These are phyloP conservation scores for human DNA, from an alignment of 2,113 vertebrate species.

Conservation along the genomic window GRCh38 chrX:104120501-104121000, in stretches of 20 bases:
- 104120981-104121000: not conserved
- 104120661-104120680: not conserved
- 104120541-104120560: not conserved
- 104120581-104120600: not conserved
- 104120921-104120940: not conserved
- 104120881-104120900: not conserved
- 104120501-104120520: not conserved
- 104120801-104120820: not conserved
- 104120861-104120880: not conserved
- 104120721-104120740: not conserved
- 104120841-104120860: not conserved
- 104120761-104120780: not conserved
- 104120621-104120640: not conserved
- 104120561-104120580: not conserved
- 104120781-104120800: not conserved
- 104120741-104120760: not conserved
- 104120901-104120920: not conserved
- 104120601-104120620: not conserved
- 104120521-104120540: conserved; percentile 1
- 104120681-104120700: not conserved
- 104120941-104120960: not conserved
- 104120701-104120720: not conserved
- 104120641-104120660: not conserved
- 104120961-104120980: conserved; percentile 20
- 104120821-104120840: not conserved